Evolutionary conservation across 2,797 vertebrate genomes (phyloP).

Genomic region (Manis crassicaudata): DNA sequence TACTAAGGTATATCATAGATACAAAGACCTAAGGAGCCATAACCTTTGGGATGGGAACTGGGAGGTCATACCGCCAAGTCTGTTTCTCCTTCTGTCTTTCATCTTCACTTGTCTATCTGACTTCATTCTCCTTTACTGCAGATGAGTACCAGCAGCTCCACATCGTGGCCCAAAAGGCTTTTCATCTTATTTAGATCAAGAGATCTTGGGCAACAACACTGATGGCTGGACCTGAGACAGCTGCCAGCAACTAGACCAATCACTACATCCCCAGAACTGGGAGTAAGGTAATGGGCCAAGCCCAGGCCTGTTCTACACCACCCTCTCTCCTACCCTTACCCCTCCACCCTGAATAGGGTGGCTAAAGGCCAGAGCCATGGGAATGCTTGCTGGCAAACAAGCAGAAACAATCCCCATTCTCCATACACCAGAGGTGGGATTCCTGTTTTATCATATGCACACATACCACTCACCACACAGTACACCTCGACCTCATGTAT

Average conservation of each 20-base stretch:
- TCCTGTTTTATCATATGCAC: not conserved
- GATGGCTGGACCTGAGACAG: not conserved
- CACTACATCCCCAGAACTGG: not conserved
- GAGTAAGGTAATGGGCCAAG: not conserved
- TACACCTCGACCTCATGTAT: not conserved
- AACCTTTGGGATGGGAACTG: not conserved
- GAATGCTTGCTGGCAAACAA: not conserved
- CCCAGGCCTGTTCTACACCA: not conserved
- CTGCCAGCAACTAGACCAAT: not conserved
- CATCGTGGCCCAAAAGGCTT: not conserved
- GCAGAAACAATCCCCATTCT: not conserved
- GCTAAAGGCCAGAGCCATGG: not conserved
- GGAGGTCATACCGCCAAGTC: not conserved
- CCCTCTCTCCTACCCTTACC: too few relatives aligned
- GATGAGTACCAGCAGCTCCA: not conserved
- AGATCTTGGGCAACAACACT: not conserved
- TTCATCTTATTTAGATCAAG: not conserved
- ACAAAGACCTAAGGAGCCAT: not conserved
- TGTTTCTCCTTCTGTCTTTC: not conserved
- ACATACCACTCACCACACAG: not conserved
- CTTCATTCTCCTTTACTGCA: not conserved
- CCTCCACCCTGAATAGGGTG: not conserved
- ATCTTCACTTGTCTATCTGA: not conserved
- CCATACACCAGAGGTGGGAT: not conserved
- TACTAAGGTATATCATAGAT: not conserved